These are phyloP conservation scores for Drosophila guanche DNA, from an alignment of 1,140 invertebrate species.

Conservation along the genomic window DNA sequence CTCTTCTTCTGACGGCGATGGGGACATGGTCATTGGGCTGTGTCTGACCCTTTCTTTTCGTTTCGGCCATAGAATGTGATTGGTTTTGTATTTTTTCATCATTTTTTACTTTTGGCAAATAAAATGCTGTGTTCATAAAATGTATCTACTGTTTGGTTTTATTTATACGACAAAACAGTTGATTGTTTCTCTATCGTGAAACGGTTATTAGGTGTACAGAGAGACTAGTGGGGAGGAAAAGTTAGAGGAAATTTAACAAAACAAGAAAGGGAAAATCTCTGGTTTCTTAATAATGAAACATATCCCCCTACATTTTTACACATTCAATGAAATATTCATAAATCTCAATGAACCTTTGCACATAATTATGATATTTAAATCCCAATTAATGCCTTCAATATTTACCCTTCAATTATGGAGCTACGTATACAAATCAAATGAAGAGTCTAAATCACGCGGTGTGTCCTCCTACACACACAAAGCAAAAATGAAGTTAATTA, in stretches of 20 bases:
- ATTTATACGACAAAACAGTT: constrained; percentile 16
- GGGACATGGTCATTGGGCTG: constrained; percentile 32
- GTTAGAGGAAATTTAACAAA: neutral
- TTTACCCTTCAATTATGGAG: neutral
- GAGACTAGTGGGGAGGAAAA: neutral
- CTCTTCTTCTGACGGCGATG: neutral
- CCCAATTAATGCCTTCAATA: neutral
- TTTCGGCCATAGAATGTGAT: constrained; percentile 5
- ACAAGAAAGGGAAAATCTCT: no score
- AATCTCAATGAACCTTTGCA: neutral
- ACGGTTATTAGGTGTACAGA: constrained; percentile 21
- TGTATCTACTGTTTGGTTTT: constrained; percentile 24
- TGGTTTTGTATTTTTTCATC: constrained; percentile 16
- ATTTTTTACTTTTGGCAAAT: constrained; percentile 19
- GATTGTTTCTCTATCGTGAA: constrained; percentile 18
- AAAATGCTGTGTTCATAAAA: constrained; percentile 13
- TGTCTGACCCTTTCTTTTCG: constrained; percentile 14
- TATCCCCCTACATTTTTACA: neutral
- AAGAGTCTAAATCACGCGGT: constrained; percentile 3
- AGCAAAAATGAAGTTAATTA: constrained; percentile 10
- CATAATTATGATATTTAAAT: neutral
- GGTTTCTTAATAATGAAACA: neutral
- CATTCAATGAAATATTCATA: neutral
- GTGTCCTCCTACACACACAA: neutral
- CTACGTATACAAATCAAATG: constrained; percentile 2